A percentile compares a stretch with the other conserved stretches of the same genome.
Conservation (phyloP, 2,888 invertebrate species). For the Elmis aenea region DNA sequence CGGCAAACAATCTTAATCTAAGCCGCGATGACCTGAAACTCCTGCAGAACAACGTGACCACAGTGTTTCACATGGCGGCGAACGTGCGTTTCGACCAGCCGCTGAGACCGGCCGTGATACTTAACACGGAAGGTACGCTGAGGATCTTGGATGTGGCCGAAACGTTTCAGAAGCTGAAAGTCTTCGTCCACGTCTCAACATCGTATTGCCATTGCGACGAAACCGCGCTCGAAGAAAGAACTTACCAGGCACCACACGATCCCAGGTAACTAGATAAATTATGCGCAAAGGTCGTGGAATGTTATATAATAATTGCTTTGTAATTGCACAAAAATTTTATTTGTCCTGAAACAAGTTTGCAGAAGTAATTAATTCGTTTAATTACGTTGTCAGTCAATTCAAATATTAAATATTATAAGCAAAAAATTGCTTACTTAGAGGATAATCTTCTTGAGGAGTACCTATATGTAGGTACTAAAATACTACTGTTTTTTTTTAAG, state of each 20-base stretch:
- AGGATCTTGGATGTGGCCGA: constrained; percentile 36
- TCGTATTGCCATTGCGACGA: constrained; percentile 89
- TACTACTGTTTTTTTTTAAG: no score
- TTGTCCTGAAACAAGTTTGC: constrained; percentile 1
- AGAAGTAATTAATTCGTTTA: neutral
- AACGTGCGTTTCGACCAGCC: constrained; percentile 66
- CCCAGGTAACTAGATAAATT: no score
- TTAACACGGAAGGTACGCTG: constrained; percentile 54
- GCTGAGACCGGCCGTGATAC: constrained; percentile 56
- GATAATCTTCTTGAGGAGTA: no score
- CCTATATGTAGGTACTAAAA: no score
- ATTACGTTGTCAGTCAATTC: neutral
- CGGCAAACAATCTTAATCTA: constrained; percentile 45
- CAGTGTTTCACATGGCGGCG: constrained; percentile 69
- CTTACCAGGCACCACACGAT: constrained; percentile 60
- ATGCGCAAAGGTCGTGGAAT: neutral
- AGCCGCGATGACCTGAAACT: constrained; percentile 45
- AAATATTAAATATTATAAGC: no score
- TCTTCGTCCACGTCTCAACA: constrained; percentile 84
- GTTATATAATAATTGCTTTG: neutral
- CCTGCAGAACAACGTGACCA: constrained; percentile 52
- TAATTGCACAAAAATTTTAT: constrained; percentile 1
- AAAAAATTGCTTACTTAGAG: no score
- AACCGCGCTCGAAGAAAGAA: constrained; percentile 68
- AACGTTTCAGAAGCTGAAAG: constrained; percentile 37